These are phyloP conservation scores for Drosophila gaucha DNA, from an alignment of 2,888 invertebrate species.

Conservation along the genomic window DNA sequence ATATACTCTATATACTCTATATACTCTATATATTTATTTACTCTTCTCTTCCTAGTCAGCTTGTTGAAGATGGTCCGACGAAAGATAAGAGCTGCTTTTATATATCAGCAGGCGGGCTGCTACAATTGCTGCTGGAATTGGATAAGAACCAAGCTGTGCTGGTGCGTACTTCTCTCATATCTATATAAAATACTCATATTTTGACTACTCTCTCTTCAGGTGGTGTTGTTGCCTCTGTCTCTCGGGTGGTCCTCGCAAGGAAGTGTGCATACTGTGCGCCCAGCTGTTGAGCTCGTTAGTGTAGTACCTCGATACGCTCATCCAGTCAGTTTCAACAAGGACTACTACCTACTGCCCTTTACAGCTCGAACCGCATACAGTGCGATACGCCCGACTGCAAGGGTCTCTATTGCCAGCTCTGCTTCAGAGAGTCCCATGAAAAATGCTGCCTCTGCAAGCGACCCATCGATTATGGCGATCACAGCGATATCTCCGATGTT, in stretches of 20 bases:
- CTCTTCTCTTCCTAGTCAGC: constrained; percentile 85
- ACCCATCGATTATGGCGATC: constrained; percentile 91
- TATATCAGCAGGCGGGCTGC: constrained; percentile 76
- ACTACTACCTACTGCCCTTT: constrained; percentile 7
- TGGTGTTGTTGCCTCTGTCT: constrained; percentile 30
- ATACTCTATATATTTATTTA: too few species aligned
- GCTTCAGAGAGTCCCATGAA: constrained; percentile 90
- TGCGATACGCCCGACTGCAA: constrained; percentile 88
- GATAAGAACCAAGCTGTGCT: constrained; percentile 56
- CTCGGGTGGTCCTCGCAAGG: not conserved
- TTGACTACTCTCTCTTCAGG: constrained; percentile 1
- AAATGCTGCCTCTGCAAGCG: constrained; percentile 91
- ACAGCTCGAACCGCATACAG: constrained; percentile 69
- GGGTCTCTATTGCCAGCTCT: constrained; percentile 90
- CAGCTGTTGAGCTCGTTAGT: constrained; percentile 48
- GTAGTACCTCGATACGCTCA: not conserved
- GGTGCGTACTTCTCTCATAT: constrained; percentile 72
- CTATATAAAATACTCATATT: too few species aligned
- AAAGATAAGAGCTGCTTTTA: constrained; percentile 87
- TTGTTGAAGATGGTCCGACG: constrained; percentile 91
- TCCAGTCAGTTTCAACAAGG: constrained; percentile 5
- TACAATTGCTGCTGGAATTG: constrained; percentile 87
- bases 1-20: too few species aligned
- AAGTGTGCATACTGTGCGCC: constrained; percentile 48
- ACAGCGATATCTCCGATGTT: constrained; percentile 92